Conservation (phyloP, 1,140 invertebrate species). For the Drosophila melanogaster region Release_6_plus_ISO1_MT NT_033777.3:24880001-24880500, state of each 20-base stretch:
- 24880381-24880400: constrained; percentile 95
- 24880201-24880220: constrained; percentile 95
- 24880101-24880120: constrained; percentile 98
- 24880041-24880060: constrained; percentile 97
- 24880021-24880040: constrained; percentile 90
- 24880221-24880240: constrained; percentile 97
- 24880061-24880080: constrained; percentile 98
- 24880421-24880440: constrained; percentile 91
- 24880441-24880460: constrained; percentile 90
- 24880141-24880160: constrained; percentile 90
- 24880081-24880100: constrained; percentile 99
- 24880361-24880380: constrained; percentile 96
- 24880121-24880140: constrained; percentile 95
- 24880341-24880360: constrained; percentile 95
- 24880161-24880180: constrained; percentile 98
- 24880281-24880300: background rate
- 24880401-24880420: constrained; percentile 92
- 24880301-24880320: constrained; percentile 92
- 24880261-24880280: background rate
- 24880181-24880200: constrained; percentile 95
- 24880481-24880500: constrained; percentile 99
- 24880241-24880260: constrained; percentile 88
- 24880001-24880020: constrained; percentile 97
- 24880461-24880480: constrained; percentile 97
- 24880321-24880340: constrained; percentile 90